Conservation (phyloP, 2,113 vertebrate species). For the Melanotaenia duboulayi region DNA sequence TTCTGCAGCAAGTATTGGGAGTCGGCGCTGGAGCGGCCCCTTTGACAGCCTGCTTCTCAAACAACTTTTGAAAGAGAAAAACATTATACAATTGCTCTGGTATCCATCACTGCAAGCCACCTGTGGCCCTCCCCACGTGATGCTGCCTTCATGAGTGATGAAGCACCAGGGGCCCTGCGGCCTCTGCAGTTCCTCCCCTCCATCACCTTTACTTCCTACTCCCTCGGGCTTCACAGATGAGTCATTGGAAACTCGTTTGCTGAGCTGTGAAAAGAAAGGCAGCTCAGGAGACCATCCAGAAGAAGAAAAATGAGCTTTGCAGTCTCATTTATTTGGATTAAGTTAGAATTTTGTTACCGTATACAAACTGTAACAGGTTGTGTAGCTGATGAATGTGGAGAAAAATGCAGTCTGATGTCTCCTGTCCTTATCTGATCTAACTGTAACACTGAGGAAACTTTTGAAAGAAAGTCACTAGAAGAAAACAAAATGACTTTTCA, state of each 20-base stretch:
- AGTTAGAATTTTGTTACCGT: constrained; percentile 13
- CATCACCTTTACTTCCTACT: constrained; percentile 43
- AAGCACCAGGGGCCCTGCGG: constrained; percentile 25
- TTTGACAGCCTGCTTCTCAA: constrained; percentile 69
- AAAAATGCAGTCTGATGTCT: constrained; percentile 18
- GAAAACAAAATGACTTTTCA: neutral
- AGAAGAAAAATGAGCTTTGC: constrained; percentile 36
- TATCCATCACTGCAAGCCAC: constrained; percentile 72
- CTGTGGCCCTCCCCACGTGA: constrained; percentile 46
- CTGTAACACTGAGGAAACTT: constrained; percentile 1
- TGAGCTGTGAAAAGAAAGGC: constrained; percentile 18
- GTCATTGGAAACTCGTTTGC: constrained; percentile 46
- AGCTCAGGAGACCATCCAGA: constrained; percentile 17
- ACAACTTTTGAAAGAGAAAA: constrained; percentile 70
- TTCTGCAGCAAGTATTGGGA: constrained; percentile 33
- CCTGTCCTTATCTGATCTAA: constrained; percentile 19
- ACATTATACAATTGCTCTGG: constrained; percentile 42
- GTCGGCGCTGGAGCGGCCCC: constrained; percentile 38
- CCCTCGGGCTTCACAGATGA: constrained; percentile 7
- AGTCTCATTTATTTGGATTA: constrained; percentile 57
- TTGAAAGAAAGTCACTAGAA: neutral
- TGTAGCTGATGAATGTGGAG: constrained; percentile 25
- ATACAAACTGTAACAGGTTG: constrained; percentile 35
- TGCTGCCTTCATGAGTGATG: constrained; percentile 54
- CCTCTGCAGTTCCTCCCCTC: constrained; percentile 7